phyloP scores from a whole-genome alignment of 2,113 vertebrate species.

The Crotalus horridus region DNA sequence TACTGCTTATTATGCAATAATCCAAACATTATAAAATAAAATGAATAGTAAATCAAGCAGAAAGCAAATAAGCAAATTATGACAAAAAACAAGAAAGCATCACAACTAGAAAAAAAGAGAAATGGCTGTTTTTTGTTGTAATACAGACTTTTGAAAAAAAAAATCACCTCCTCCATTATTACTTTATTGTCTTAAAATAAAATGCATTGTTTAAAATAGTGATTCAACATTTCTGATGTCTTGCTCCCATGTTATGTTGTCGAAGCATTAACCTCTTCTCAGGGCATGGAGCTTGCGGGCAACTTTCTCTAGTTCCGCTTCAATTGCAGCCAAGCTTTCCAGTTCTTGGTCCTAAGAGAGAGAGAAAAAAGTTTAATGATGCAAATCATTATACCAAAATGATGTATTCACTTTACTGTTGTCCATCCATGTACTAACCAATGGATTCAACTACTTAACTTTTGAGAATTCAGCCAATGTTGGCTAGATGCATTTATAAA shows the following conservation, averaged over 20 bases:
- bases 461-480: not conserved
- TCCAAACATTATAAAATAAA: not conserved
- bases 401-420: not conserved
- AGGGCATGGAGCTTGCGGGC: conserved; percentile 87
- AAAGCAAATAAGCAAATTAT: conserved; percentile 31
- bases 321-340: conserved; percentile 88
- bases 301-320: conserved; percentile 90
- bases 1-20: rapidly evolving
- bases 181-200: conserved; percentile 27
- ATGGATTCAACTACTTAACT: not conserved
- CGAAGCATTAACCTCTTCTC: conserved; percentile 65
- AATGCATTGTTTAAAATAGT: conserved; percentile 5
- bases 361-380: not conserved
- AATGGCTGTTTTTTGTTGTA: conserved; percentile 36
- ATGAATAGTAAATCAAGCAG: not conserved
- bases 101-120: conserved; percentile 27
- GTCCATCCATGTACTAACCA: not conserved
- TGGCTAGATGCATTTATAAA: not conserved
- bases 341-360: conserved; percentile 85
- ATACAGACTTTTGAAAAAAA: conserved; percentile 22
- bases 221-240: not conserved
- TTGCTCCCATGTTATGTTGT: rapidly evolving
- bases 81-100: conserved; percentile 36
- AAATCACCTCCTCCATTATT: conserved; percentile 25
- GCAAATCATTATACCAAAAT: not conserved